Evolutionary conservation across 2,113 vertebrate genomes (phyloP).

Genomic region (Azemiops feae): DNA sequence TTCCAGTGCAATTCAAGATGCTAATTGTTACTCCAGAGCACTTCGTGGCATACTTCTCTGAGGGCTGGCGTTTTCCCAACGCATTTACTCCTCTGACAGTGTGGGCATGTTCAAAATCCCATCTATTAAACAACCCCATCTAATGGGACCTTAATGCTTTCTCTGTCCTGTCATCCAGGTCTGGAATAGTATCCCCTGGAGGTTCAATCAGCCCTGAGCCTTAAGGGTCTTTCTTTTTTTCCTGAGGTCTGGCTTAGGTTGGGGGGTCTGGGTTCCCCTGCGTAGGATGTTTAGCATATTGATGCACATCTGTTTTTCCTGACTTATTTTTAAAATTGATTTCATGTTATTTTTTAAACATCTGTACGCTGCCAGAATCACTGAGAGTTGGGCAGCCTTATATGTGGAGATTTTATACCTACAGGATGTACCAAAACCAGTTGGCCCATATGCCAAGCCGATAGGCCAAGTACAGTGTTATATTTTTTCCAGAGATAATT

Average conservation of each 20-base stretch:
- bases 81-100: neutral
- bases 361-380: neutral
- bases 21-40: neutral
- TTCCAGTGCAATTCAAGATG: neutral
- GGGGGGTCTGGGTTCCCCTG: neutral
- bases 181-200: neutral
- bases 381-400: neutral
- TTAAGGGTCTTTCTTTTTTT: neutral
- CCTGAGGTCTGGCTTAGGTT: neutral
- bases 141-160: neutral
- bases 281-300: neutral
- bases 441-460: neutral
- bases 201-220: neutral
- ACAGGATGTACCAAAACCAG: neutral
- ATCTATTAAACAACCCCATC: neutral
- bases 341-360: neutral
- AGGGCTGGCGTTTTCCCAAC: neutral
- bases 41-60: neutral
- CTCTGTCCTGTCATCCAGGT: neutral
- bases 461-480: neutral
- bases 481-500: neutral
- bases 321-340: neutral
- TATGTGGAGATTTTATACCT: neutral
- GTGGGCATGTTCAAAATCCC: neutral
- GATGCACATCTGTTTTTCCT: neutral